A percentile compares a stretch with the other conserved stretches of the same genome.
Conservation (phyloP, 2,888 invertebrate species). For the Galeruca laticollis region DNA sequence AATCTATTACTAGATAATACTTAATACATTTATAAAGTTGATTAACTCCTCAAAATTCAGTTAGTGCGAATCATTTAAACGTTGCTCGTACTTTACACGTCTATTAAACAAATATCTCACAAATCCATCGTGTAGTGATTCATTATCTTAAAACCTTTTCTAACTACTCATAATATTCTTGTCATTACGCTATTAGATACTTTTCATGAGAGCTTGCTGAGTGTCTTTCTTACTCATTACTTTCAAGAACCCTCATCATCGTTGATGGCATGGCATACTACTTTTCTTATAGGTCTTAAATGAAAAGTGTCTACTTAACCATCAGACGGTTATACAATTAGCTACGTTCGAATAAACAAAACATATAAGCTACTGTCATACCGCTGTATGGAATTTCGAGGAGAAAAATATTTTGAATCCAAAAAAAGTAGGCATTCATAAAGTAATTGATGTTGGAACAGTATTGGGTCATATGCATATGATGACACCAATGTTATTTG, state of each 20-base stretch:
- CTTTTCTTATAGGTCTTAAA: conserved; percentile 22
- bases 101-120: not conserved
- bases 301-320: conserved; percentile 10
- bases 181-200: conserved; percentile 33
- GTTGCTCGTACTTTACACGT: not conserved
- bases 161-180: conserved; percentile 27
- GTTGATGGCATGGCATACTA: conserved; percentile 20
- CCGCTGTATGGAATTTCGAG: no score
- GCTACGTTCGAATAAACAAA: not conserved
- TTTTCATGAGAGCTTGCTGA: conserved; percentile 18
- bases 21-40: not conserved
- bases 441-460: no score
- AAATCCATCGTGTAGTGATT: conserved; percentile 7
- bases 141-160: conserved; percentile 31
- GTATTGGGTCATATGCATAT: no score
- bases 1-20: no score
- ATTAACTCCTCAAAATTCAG: not conserved
- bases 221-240: conserved; percentile 28
- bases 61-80: not conserved
- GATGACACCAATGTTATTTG: no score
- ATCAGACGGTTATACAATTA: not conserved
- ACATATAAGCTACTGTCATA: no score
- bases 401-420: no score
- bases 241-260: conserved; percentile 31
- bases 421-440: no score